Percentiles rank a stretch among this genome's conserved stretches.
Conservation (phyloP, 2,888 invertebrate genomes). For the Seladonia tumulorum region DNA sequence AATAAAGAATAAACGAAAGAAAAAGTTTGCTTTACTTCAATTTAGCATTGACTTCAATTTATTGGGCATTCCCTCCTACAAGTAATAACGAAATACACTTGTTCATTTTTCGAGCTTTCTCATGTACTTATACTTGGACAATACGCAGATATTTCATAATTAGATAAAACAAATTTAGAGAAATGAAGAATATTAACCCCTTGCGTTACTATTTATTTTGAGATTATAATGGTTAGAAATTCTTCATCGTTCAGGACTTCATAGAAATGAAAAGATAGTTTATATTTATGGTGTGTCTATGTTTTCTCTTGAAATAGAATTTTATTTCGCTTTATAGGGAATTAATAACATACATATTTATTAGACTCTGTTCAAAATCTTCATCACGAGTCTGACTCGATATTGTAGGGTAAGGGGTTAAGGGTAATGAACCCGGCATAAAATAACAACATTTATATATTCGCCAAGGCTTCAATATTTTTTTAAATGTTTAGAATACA, state of each 20-base stretch:
- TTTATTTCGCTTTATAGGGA: too few species aligned
- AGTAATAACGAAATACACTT: neutral
- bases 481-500: neutral
- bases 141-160: neutral
- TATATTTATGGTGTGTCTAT: too few species aligned
- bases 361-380: too few species aligned
- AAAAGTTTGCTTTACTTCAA: neutral
- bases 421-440: neutral
- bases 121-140: neutral
- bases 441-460: neutral
- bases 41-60: neutral
- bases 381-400: too few species aligned
- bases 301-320: too few species aligned
- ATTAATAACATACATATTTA: too few species aligned
- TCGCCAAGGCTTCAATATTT: neutral
- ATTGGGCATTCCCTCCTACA: neutral
- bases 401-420: too few species aligned
- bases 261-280: too few species aligned
- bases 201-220: too few species aligned
- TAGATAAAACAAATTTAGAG: neutral
- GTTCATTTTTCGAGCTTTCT: neutral
- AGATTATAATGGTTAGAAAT: too few species aligned
- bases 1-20: neutral
- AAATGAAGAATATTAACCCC: too few species aligned
- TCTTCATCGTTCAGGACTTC: too few species aligned